Percentiles rank a stretch among this genome's conserved stretches.
Evolutionary conservation across 2,797 vertebrate genomes (phyloP).

Genomic region (Esox masquinongy): DNA sequence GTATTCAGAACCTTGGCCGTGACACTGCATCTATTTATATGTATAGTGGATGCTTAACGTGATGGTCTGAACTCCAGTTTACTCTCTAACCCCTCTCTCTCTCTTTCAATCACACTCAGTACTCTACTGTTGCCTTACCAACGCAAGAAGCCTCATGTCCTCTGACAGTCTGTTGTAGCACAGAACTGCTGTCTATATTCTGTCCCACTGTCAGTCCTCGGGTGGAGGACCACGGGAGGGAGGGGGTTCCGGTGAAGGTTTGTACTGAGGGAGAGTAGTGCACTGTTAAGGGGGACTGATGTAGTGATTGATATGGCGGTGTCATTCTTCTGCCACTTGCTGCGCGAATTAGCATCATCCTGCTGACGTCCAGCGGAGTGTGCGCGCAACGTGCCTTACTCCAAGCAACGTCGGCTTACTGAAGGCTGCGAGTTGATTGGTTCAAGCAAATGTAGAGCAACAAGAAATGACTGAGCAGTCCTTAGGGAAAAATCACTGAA

Average conservation of each 20-base stretch:
- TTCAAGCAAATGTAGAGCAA: conserved; percentile 5
- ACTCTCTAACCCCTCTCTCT: too few relatives aligned
- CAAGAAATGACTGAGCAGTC: conserved; percentile 9
- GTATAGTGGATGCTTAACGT: too few relatives aligned
- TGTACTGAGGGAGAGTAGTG: not conserved
- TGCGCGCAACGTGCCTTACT: not conserved
- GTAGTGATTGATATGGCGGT: not conserved
- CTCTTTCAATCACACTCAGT: too few relatives aligned
- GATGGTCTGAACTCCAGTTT: too few relatives aligned
- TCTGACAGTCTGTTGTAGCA: too few relatives aligned
- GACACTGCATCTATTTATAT: too few relatives aligned
- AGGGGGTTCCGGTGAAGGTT: not conserved
- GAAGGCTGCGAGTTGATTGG: conserved; percentile 21
- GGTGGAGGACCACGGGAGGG: too few relatives aligned
- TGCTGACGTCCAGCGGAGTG: not conserved
- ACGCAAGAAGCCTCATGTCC: too few relatives aligned
- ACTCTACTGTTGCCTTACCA: too few relatives aligned
- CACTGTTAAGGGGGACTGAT: not conserved
- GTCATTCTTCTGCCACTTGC: not conserved
- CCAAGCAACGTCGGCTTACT: not conserved
- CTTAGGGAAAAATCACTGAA: not conserved
- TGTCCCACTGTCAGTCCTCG: too few relatives aligned
- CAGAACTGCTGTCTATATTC: too few relatives aligned
- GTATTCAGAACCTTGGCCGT: too few relatives aligned
- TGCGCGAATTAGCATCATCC: conserved; percentile 4